Percentiles rank a stretch among this genome's conserved stretches.
phyloP scores from a whole-genome alignment of 2,113 vertebrate genomes.

The Elephantulus edwardii region DNA sequence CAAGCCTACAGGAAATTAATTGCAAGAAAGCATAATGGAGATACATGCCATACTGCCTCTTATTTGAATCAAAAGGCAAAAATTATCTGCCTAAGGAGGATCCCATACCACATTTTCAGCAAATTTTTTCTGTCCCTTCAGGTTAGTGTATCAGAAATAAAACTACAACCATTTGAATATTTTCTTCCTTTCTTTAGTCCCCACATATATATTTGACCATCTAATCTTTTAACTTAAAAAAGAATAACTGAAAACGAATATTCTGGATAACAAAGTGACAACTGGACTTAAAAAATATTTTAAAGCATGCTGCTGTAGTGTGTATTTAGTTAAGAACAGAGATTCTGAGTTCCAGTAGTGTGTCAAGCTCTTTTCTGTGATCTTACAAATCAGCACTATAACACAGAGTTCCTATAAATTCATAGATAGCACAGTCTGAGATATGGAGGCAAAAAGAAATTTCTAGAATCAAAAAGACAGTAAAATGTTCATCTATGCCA shows the following conservation, averaged over 20 bases:
- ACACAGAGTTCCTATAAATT: neutral
- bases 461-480: conserved; percentile 43
- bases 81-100: conserved; percentile 40
- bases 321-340: conserved; percentile 33
- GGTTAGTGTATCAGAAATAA: conserved; percentile 33
- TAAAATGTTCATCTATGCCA: conserved; percentile 41
- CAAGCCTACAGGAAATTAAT: conserved; percentile 51
- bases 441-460: conserved; percentile 13
- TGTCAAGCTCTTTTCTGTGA: neutral
- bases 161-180: conserved; percentile 47
- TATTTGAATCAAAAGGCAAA: conserved; percentile 54
- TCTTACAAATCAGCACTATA: neutral
- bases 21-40: conserved; percentile 41
- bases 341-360: neutral
- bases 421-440: neutral
- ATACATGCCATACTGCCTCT: conserved; percentile 22
- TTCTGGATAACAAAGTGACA: conserved; percentile 47
- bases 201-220: conserved; percentile 4
- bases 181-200: conserved; percentile 49
- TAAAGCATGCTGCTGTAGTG: neutral
- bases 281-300: conserved; percentile 16
- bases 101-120: conserved; percentile 14
- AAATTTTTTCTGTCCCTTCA: conserved; percentile 45
- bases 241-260: conserved; percentile 19
- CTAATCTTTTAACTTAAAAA: conserved; percentile 37